Evolutionary conservation across 2,888 invertebrate genomes (phyloP), one percentile per base, ranked within the genome.

Genomic region (Hypomecis punctinalis): DNA sequence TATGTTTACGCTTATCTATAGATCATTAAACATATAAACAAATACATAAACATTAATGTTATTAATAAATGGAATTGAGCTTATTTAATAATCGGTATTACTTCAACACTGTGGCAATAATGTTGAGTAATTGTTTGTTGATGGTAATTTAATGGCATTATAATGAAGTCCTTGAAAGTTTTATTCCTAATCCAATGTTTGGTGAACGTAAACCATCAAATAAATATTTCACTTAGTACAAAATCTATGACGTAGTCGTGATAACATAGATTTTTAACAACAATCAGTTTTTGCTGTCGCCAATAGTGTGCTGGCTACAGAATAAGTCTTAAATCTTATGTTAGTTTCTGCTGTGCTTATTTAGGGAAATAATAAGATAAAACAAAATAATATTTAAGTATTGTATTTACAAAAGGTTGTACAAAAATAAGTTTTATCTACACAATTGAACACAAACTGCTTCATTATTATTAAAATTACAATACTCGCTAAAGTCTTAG

Each of bases 321-420:
- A 23, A 23, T 23, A 23, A 23, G 23, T 3, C n/a, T 63, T 56
- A 48, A 61, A 0, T 43, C 13, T 6, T 13, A 7, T 13, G 39
- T 13, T 33, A 10, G 13, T 43, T 9, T 11, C 5, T 8, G 40
- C 35, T 35, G 10, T 8, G 33, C 0, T 48, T 5, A 37, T 23
- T 23, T 23, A 3, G 7, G 39, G 8, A 33, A 43, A 23, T 51
- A 46, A 35, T 39, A 48, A 43, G 13, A 11, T 52, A 33, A 39
- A 35, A 40, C 47, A 40, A 42, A 42, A 36, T 48, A 13, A 40
- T 5, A 55, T 49, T 55, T 6, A 43, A 13, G 10, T 45, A 37
- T 45, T 51, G 40, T 73, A 71, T 73, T 68, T 73, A 73, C 70
- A 70, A 61, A 33, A 47, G 9, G 56, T 65, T 47, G 55, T 64